Conservation (phyloP, 2,888 invertebrate genomes). For the Hyposoter dolosus region DNA sequence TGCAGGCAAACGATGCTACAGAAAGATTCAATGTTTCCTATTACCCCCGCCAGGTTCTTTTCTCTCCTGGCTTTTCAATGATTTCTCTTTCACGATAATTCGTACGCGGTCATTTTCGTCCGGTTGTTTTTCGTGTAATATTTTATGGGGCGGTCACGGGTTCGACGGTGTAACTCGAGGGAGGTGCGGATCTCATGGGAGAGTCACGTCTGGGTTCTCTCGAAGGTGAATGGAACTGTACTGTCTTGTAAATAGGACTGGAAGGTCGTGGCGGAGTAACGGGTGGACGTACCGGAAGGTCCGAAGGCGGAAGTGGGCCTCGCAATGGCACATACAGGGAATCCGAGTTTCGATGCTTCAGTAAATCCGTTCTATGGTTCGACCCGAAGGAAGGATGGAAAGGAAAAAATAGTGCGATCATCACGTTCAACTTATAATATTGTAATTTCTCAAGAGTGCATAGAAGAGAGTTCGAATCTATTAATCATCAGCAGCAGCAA, state of each 20-base stretch:
- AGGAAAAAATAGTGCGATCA: not conserved
- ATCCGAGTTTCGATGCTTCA: slow-evolving; percentile 52
- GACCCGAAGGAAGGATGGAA: not conserved
- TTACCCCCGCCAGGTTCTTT: not conserved
- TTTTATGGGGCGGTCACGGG: slow-evolving; percentile 51
- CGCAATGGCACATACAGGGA: slow-evolving; percentile 71
- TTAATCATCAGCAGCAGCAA: not conserved
- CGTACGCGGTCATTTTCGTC: not conserved
- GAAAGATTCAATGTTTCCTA: not conserved
- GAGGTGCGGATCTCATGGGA: slow-evolving; percentile 66
- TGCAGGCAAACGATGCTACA: not conserved
- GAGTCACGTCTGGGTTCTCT: slow-evolving; percentile 69
- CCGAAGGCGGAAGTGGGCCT: slow-evolving; percentile 74
- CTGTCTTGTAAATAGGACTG: slow-evolving; percentile 68
- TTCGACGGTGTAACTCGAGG: slow-evolving; percentile 55
- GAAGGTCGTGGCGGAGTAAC: slow-evolving; percentile 66
- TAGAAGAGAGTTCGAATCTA: not conserved
- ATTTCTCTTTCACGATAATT: not conserved
- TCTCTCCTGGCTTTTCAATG: not conserved
- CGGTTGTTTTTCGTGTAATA: slow-evolving; percentile 10
- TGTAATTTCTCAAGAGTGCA: not conserved
- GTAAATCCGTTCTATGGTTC: slow-evolving; percentile 44
- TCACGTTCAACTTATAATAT: not conserved
- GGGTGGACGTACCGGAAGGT: slow-evolving; percentile 73
- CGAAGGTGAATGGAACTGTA: slow-evolving; percentile 69